A percentile compares a stretch with the other conserved stretches of the same genome.
These are phyloP conservation scores for Platysteira castanea DNA, from an alignment of 2,113 vertebrate genomes.

Conservation along the genomic window DNA sequence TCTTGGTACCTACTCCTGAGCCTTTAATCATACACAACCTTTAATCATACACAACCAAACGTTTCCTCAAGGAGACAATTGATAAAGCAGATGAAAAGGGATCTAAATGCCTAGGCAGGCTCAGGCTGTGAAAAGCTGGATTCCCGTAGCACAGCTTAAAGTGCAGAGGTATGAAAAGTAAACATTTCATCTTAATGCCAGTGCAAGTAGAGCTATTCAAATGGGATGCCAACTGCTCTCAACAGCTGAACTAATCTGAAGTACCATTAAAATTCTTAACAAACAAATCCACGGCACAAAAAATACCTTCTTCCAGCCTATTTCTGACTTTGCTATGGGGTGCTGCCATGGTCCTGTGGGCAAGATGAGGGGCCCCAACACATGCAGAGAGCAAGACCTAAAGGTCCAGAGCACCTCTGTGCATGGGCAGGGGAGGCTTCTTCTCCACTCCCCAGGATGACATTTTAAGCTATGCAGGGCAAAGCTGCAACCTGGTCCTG, in stretches of 20 bases:
- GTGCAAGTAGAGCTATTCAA: not conserved
- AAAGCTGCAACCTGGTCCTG: not conserved
- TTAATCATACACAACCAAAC: too few relatives aligned
- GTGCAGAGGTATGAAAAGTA: not conserved
- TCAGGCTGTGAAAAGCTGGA: not conserved
- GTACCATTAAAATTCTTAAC: slow-evolving; percentile 28
- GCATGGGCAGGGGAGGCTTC: rapidly evolving
- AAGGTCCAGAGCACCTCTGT: not conserved
- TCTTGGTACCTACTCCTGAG: not conserved
- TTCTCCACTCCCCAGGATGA: not conserved
- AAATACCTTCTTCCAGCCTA: not conserved
- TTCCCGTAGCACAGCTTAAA: not conserved
- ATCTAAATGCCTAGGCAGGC: not conserved
- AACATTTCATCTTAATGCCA: not conserved
- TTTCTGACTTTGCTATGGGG: not conserved
- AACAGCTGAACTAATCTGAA: not conserved
- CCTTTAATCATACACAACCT: rapidly evolving
- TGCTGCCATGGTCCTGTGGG: not conserved
- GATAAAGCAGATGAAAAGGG: not conserved
- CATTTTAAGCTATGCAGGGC: not conserved
- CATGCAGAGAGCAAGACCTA: not conserved
- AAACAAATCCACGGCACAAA: not conserved
- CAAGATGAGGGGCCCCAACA: rapidly evolving
- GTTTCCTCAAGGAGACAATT: not conserved
- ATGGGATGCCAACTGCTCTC: not conserved